Evolutionary conservation across 1,140 invertebrate genomes (phyloP), one percentile per base, ranked within the genome.

Genomic region (Pseudoatta argentina): DNA sequence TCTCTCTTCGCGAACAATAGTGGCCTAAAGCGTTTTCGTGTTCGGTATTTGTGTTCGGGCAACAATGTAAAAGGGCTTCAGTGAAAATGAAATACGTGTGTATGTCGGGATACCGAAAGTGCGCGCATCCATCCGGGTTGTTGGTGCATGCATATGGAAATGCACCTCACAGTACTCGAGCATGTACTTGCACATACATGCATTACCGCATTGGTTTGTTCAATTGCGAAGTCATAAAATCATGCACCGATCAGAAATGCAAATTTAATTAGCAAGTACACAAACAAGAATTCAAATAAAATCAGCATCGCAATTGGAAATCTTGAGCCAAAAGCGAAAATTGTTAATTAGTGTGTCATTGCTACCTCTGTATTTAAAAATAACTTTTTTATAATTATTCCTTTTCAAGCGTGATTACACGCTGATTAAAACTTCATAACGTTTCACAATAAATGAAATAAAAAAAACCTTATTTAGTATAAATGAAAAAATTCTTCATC

Each of bases 171-270:
- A 14, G 27, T 71, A 34, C 55, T 39, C 66, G 64, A 16, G 8
- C 7, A 7, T 72, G 16, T 63, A 27, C 53, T 24, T 21, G 30
- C 48, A 48, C 10, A 18, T 55, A 55, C 14, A 51, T 12, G 34
- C 3, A 67, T 83, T 51, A 75, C 14, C 39, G 51, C 39, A 34
- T 53, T 66, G 57, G 64, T 30, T 69, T 39, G 77, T 7, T 61
- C 79, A 87, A 90, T 90, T 75, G 86, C 7, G 12, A 4, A 27
- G 30, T 59, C 57, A 72, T 88, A 89, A 89, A 89, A 86, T 77
- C 27, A 72, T 34, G 48, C 48, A 14, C n/a, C 18, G 21, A 81
- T 71, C 53, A 85, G 85, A 82, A 89, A 89, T 89, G 88, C 34
- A 61, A 73, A 89, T 89, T 87, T 88, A 75, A 83, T 75, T 75